These are phyloP conservation scores for Drosophila cardini DNA, from an alignment of 1,140 invertebrate genomes.

Conservation along the genomic window DNA sequence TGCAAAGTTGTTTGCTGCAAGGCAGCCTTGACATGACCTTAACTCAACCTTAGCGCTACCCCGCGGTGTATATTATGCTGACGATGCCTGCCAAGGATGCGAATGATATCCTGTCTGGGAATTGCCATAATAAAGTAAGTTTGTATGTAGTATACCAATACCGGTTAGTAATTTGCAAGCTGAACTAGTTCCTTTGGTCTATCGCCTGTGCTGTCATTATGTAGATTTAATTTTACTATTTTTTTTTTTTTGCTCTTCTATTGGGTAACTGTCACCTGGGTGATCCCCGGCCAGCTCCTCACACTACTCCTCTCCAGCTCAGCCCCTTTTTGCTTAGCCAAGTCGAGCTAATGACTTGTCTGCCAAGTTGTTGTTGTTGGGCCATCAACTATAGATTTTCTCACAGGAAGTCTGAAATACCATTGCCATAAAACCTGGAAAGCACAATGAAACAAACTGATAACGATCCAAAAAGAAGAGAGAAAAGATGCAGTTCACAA, in stretches of 20 bases:
- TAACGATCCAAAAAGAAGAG: constrained; percentile 61
- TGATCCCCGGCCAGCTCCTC: constrained; percentile 1
- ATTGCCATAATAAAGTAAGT: constrained; percentile 45
- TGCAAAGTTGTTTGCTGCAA: constrained; percentile 67
- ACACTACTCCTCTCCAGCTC: neutral
- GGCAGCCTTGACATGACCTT: constrained; percentile 73
- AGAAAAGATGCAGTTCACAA: constrained; percentile 13
- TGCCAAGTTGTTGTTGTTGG: constrained; percentile 38
- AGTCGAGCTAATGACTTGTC: constrained; percentile 20
- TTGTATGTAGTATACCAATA: constrained; percentile 46
- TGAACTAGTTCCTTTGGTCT: constrained; percentile 67
- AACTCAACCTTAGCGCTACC: constrained; percentile 58
- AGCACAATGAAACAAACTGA: constrained; percentile 68
- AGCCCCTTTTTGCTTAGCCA: constrained; percentile 17
- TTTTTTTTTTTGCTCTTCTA: constrained; percentile 2
- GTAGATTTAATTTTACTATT: constrained; percentile 58
- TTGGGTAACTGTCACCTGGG: constrained; percentile 33
- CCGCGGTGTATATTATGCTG: constrained; percentile 41
- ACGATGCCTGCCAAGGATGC: constrained; percentile 13
- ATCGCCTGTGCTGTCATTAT: constrained; percentile 62
- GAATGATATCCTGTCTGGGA: constrained; percentile 71
- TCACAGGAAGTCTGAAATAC: constrained; percentile 67
- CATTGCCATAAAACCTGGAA: constrained; percentile 59
- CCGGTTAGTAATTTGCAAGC: constrained; percentile 79
- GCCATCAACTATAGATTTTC: constrained; percentile 70